These are phyloP conservation scores for Drosophila parabipectinata DNA, from an alignment of 1,140 invertebrate species.

Conservation along the genomic window DNA sequence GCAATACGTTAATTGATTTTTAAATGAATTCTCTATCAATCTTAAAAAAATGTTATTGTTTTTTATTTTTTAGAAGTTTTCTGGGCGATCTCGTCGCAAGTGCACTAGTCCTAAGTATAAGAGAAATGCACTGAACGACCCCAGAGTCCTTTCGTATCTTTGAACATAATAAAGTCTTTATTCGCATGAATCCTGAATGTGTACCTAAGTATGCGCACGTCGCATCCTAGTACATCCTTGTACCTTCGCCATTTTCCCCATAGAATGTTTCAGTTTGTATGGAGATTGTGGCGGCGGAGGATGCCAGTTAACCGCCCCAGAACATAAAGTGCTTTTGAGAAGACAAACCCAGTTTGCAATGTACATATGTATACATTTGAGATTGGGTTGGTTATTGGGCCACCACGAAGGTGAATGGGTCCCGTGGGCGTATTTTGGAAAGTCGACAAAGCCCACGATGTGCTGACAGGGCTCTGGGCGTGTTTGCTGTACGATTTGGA, in stretches of 20 bases:
- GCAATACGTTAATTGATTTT: no score
- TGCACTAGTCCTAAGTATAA: no score
- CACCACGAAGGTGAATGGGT: conserved; percentile 55
- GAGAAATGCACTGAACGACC: neutral
- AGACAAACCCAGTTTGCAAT: conserved; percentile 19
- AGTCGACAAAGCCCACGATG: conserved; percentile 1
- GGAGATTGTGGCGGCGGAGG: neutral
- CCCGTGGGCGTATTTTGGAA: conserved; percentile 61
- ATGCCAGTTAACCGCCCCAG: conserved; percentile 1
- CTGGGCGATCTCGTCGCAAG: no score
- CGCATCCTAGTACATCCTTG: conserved; percentile 4
- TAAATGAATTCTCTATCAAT: no score
- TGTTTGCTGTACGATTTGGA: conserved; percentile 46
- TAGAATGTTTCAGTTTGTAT: conserved; percentile 20
- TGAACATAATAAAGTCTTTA: neutral
- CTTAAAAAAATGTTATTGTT: no score
- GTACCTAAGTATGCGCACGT: neutral
- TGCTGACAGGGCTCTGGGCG: conserved; percentile 40
- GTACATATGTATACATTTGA: conserved; percentile 17
- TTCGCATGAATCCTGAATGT: conserved; percentile 7
- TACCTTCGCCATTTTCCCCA: conserved; percentile 1
- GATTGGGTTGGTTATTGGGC: conserved; percentile 40
- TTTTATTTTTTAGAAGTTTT: no score
- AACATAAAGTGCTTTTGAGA: conserved; percentile 21
- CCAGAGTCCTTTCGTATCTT: neutral